phyloP scores from a whole-genome alignment of 2,797 vertebrate species.

The Carcharodon carcharias region DNA sequence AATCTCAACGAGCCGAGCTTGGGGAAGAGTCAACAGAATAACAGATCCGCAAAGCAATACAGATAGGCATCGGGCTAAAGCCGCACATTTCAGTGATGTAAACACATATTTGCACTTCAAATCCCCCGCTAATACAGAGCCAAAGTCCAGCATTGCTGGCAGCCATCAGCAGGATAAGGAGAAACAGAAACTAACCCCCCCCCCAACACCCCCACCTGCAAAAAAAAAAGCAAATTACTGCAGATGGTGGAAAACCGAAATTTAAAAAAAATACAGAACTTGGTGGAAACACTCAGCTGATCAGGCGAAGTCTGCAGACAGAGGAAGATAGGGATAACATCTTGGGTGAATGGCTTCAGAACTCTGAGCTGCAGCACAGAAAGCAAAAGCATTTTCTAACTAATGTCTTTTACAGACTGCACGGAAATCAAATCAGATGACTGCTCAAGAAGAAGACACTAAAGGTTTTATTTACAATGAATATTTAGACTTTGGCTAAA shows the following conservation, averaged over 20 bases:
- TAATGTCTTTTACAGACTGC: neutral
- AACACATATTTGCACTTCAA: too few species aligned
- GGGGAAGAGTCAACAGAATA: neutral
- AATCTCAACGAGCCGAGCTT: neutral
- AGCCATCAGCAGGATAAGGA: too few species aligned
- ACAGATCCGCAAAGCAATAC: neutral
- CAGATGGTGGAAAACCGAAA: neutral
- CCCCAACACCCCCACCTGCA: too few species aligned
- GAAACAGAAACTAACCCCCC: too few species aligned
- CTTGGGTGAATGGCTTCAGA: neutral
- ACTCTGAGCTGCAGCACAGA: neutral
- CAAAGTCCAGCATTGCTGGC: too few species aligned
- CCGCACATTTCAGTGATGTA: too few species aligned
- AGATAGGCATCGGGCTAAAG: too few species aligned
- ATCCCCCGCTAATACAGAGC: too few species aligned
- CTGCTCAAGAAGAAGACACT: neutral
- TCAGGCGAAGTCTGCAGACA: neutral
- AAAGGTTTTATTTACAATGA: neutral
- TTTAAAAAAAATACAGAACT: neutral
- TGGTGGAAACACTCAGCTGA: too few species aligned
- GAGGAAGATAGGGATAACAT: neutral
- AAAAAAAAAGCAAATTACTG: neutral
- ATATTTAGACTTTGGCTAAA: neutral
- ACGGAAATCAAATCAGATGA: neutral
- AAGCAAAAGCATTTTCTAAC: neutral